These are phyloP conservation scores for Actinernus sp. DNA, from an alignment of 92 coral and sea anemone genomes.

Conservation along the genomic window DNA sequence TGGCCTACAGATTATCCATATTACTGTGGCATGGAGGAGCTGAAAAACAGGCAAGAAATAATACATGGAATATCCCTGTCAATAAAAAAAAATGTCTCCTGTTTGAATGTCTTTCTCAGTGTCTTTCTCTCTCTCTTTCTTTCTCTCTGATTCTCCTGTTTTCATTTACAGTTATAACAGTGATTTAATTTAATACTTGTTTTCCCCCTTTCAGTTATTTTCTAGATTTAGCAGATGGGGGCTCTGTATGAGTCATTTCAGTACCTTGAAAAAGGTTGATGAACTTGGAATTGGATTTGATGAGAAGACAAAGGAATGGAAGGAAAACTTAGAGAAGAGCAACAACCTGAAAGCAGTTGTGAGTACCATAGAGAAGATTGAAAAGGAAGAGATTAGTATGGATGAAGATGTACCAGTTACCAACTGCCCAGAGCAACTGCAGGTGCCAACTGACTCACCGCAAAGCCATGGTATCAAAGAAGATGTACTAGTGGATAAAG, in stretches of 20 bases:
- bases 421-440: too few relatives aligned
- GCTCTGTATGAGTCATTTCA: conserved; percentile 44
- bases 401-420: too few relatives aligned
- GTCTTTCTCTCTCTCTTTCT: too few relatives aligned
- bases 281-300: conserved; percentile 61
- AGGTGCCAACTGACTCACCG: too few relatives aligned
- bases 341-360: not conserved
- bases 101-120: too few relatives aligned
- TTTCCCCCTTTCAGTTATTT: not conserved
- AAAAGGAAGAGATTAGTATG: too few relatives aligned
- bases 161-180: too few relatives aligned
- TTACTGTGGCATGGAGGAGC: conserved; percentile 78
- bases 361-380: too few relatives aligned
- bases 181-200: not conserved
- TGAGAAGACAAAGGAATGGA: conserved; percentile 37
- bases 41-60: conserved; percentile 60
- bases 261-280: conserved; percentile 52
- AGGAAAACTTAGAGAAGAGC: conserved; percentile 38
- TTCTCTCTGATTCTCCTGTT: too few relatives aligned
- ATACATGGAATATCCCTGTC: too few relatives aligned
- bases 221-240: conserved; percentile 20
- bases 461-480: too few relatives aligned
- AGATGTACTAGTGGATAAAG: not conserved
- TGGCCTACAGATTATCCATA: conserved; percentile 56
- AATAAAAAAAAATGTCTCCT: too few relatives aligned